Conservation (phyloP, 2,888 invertebrate genomes). For the Heliconius sara region DNA sequence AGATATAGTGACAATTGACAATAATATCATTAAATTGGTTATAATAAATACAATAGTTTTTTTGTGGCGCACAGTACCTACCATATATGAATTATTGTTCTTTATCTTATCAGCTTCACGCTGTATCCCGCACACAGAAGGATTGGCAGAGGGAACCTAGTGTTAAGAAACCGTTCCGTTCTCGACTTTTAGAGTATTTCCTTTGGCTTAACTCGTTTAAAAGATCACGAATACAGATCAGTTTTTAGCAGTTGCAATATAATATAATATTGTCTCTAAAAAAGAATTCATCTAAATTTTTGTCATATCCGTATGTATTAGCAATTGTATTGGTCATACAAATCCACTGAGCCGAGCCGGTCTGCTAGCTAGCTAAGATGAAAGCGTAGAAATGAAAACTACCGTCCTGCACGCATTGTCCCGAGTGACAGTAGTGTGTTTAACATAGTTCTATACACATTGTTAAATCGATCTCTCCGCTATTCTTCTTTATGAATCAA, state of each 20-base stretch:
- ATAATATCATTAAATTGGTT: slow-evolving; percentile 42
- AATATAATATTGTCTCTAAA: neutral
- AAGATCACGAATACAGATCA: no score
- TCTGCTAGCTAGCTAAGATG: slow-evolving; percentile 1
- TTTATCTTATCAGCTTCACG: no score
- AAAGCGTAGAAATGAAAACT: slow-evolving; percentile 18
- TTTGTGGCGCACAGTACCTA: neutral
- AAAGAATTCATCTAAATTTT: neutral
- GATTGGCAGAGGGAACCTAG: no score
- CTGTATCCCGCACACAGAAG: no score
- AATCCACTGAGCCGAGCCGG: slow-evolving; percentile 15
- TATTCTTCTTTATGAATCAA: neutral
- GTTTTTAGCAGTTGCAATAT: neutral
- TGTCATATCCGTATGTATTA: neutral
- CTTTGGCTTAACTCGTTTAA: neutral
- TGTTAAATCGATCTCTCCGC: neutral
- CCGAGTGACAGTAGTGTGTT: slow-evolving; percentile 7
- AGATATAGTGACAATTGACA: slow-evolving; percentile 48
- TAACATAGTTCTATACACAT: neutral
- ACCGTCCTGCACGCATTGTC: slow-evolving; percentile 20
- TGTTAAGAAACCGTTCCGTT: no score
- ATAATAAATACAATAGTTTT: slow-evolving; percentile 37
- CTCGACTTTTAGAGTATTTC: neutral
- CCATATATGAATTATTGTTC: neutral
- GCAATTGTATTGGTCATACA: slow-evolving; percentile 1